Percentiles rank a stretch among this genome's conserved stretches.
These are phyloP conservation scores for Porites rus DNA, from an alignment of 92 coral and sea anemone genomes.

Conservation along the genomic window DNA sequence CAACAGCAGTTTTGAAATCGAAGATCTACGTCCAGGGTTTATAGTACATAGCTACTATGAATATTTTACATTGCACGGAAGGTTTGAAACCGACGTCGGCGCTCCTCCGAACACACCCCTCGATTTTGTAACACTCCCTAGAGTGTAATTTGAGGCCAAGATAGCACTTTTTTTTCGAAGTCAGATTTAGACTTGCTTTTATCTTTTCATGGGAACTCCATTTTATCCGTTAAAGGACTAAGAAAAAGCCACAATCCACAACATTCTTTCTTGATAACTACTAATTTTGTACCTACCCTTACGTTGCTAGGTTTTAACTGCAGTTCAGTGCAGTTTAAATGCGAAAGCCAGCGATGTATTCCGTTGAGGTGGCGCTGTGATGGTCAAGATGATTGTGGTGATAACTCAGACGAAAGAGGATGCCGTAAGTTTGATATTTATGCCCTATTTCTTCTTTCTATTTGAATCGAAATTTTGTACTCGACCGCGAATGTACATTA, in stretches of 20 bases:
- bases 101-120: constrained; percentile 58
- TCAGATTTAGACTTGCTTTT: background rate
- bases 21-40: constrained; percentile 10
- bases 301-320: constrained; percentile 68
- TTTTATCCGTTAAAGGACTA: background rate
- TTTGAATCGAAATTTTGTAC: background rate
- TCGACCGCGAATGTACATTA: background rate
- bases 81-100: background rate
- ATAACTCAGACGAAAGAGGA: constrained; percentile 84
- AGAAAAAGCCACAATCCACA: background rate
- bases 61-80: constrained; percentile 15
- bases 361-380: constrained; percentile 72
- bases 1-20: background rate
- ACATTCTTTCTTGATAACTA: constrained; percentile 18
- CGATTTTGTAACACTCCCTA: background rate
- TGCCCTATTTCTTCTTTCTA: background rate
- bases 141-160: constrained; percentile 17
- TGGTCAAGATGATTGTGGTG: constrained; percentile 89
- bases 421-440: constrained; percentile 69
- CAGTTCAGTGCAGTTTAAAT: constrained; percentile 65
- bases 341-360: constrained; percentile 79
- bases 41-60: constrained; percentile 24
- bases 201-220: too few species aligned
- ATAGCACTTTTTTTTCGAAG: background rate
- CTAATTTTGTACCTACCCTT: constrained; percentile 24